Evolutionary conservation across 2,888 invertebrate species (phyloP), one percentile per base, ranked within the genome.

Genomic region (Peribatodes rhomboidaria): DNA sequence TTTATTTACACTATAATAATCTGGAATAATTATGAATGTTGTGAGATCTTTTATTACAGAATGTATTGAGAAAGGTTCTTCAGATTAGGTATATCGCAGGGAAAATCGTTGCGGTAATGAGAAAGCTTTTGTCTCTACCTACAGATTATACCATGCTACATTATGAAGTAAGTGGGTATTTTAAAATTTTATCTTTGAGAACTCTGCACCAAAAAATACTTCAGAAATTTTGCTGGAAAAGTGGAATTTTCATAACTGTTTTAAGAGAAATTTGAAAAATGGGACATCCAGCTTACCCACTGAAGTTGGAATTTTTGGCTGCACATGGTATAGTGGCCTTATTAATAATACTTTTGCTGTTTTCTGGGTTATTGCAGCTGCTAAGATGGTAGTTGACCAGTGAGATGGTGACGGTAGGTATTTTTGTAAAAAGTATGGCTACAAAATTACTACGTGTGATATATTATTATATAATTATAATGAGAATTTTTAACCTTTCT

Each of bases 91-190:
- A 55, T 55, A 55, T 55, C 18, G 20, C 31, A 33, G 44, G 18
- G 33, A 44, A 54, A 44, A 33, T 44, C 55, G 42, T 55, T 56
- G 50, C 61, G 47, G 47, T 61, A 61, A 62, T 56, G 56, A 62
- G 55, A 49, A 31, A 14, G 61, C 18, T 37, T 54, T 60, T 55
- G 54, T 41, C 50, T 54, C 13, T 2, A 27, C 27, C 27, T 50
- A 14, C 52, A 37, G 27, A 49, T 27, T 27, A 16, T 49, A 33
- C 49, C 11, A 16, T 11, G 16, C 31, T 16, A 49, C 16, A 20
- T 35, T 20, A 14, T 13, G 35, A 20, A n/a, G 16, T 4, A 27
- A n/a, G 16, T 4, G 6, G 27, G 27, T 27, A 7, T 20, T 22
- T 22, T n/a, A 13, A 22, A 22, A n/a, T 13, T 1, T 16, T 16